Evolutionary conservation across 1,140 invertebrate species (phyloP), one percentile per base, ranked within the genome.

Genomic region (Rhopalosiphum padi): DNA sequence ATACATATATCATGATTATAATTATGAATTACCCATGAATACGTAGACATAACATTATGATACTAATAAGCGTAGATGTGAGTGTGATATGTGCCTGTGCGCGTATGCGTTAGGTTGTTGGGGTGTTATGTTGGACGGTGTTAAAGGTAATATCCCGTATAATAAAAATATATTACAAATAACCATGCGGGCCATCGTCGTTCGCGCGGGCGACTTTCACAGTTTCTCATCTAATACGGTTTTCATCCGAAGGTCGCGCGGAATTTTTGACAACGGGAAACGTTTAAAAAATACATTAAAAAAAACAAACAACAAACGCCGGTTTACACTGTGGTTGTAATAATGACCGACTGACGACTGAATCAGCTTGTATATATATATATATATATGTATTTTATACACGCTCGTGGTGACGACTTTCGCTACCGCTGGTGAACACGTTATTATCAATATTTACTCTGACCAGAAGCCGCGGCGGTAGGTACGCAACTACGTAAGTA

Each of bases 361-460:
- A 15, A 68, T n/a, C 30, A 55, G 55, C 7, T 55, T 8, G 23
- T 55, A 55, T 55, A 55, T 60, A 30, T 15, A 22, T 83, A 37
- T 82, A n/a, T 77, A 37, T 41, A 83, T 83, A 83, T 22, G 37
- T 83, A 35, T 22, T 51, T 18, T 23, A 83, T 41, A 43, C 9
- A 41, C 37, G 37, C 37, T 41, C 22, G 7, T 41, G 37, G 60
- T 23, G 82, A 37, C 22, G 35, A 85, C 83, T 85, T 85, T 85
- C 83, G 83, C 83, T 85, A 85, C 83, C 83, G 83, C 21, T n/a
- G 0, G 82, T 37, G 82, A 37, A 85, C 22, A 41, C 22, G 41
- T 85, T 41, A 85, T 41, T 83, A 83, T 83, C 37, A 83, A 11
- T 85, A 85, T 85, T 85, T 85, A 85, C 83, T 23, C 83, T 23